Evolutionary conservation across 2,113 vertebrate species (phyloP), one percentile per base, ranked within the genome.

Genomic region (Peromyscus californicus): DNA sequence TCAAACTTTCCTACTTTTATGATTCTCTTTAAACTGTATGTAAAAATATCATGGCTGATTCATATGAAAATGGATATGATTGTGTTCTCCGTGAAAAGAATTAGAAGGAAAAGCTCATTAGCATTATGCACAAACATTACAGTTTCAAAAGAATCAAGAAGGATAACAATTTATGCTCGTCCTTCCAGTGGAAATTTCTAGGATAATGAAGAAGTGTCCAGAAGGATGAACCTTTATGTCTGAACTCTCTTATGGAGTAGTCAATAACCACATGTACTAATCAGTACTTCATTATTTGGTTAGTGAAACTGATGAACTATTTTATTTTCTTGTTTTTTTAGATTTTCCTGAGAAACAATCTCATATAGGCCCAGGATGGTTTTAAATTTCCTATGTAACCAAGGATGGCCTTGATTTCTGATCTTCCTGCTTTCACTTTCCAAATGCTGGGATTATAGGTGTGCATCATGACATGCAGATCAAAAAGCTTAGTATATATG

Each of bases 51-150:
- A 87, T 70, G 33, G 93, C 57, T 61, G 89, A 65, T 94, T 96
- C 97, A 70, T 89, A 88, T 74, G 51, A 94, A 96, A 97, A 97
- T 79, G 13, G 17, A 95, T 69, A 5, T 91, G n/a, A 80, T 54
- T 96, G 48, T 87, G 15, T 95, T 96, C 95, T 88, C 22, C 42
- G n/a, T 89, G 70, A 89, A 88, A 54, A 94, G 12, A 96, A 97
- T 94, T 92, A 91, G 24, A 95, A 7, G 31, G 36, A 54, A 96
- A 96, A 70, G 6, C 21, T 93, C 78, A 80, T 97, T 93, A 89
- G 22, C n/a, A 89, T 86, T 45, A 19, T 80, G 39, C 33, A 69
- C 89, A 59, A 90, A 76, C 59, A 79, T 76, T 57, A 75, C 10
- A 59, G 19, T 70, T 98, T 92, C 65, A 76, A 80, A 94, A 89